These are phyloP conservation scores for Coleophora deauratella DNA, from an alignment of 2,888 invertebrate genomes.

Conservation along the genomic window DNA sequence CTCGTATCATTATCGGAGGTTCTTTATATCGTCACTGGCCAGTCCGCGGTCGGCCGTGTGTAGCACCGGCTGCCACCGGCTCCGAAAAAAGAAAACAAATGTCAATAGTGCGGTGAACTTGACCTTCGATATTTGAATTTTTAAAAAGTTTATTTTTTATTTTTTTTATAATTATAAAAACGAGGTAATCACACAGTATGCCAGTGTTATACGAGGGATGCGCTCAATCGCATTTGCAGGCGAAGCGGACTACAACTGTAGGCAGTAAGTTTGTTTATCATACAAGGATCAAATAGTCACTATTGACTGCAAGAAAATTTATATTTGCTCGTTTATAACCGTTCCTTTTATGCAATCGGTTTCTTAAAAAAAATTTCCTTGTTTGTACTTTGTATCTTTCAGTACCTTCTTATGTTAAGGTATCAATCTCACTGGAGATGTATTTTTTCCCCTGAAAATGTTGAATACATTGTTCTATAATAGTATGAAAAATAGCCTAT, in stretches of 20 bases:
- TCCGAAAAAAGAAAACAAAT: conserved; percentile 37
- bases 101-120: conserved; percentile 52
- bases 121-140: conserved; percentile 33
- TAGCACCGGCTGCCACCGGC: conserved; percentile 56
- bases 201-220: conserved; percentile 56
- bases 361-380: too few relatives aligned
- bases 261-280: conserved; percentile 46
- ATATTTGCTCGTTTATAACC: too few relatives aligned
- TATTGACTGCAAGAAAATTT: too few relatives aligned
- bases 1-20: too few relatives aligned
- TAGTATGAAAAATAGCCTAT: too few relatives aligned
- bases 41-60: conserved; percentile 64
- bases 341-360: too few relatives aligned
- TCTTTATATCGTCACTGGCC: conserved; percentile 42
- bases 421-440: too few relatives aligned
- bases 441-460: too few relatives aligned
- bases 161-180: conserved; percentile 16
- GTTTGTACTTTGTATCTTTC: too few relatives aligned
- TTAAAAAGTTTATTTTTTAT: conserved; percentile 14
- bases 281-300: background rate
- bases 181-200: conserved; percentile 29
- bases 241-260: conserved; percentile 39
- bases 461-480: too few relatives aligned
- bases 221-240: conserved; percentile 44
- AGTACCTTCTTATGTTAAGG: too few relatives aligned